phyloP scores from a whole-genome alignment of 1,140 invertebrate genomes.

The Arion vulgaris region DNA sequence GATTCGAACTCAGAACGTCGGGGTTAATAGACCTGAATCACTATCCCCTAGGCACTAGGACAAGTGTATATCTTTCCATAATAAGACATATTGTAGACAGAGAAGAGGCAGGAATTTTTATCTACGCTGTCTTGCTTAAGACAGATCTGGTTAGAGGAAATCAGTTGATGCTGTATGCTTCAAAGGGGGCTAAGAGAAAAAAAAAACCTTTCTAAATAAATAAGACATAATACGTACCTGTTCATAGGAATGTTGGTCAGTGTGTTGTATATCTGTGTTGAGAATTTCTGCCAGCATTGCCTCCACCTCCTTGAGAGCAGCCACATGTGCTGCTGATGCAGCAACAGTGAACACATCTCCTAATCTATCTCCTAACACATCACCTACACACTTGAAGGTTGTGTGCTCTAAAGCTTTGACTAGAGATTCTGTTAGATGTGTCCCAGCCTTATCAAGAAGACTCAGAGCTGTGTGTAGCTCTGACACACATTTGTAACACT shows the following conservation, averaged over 20 bases:
- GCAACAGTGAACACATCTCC: conserved; percentile 52
- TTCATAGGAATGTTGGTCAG: conserved; percentile 34
- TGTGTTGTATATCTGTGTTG: conserved; percentile 38
- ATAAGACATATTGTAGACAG: too few species aligned
- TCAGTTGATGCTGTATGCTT: too few species aligned
- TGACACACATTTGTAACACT: conserved; percentile 47
- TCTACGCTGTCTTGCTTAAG: too few species aligned
- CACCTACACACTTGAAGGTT: conserved; percentile 49
- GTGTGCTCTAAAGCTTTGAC: conserved; percentile 50
- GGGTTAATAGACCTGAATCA: too few species aligned
- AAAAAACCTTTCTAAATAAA: background rate
- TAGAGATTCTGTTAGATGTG: conserved; percentile 54
- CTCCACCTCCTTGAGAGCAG: conserved; percentile 58
- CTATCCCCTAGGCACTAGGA: too few species aligned
- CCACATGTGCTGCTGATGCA: conserved; percentile 45
- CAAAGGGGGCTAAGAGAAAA: too few species aligned
- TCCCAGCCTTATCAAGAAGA: conserved; percentile 61
- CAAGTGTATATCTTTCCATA: too few species aligned
- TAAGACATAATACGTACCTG: conserved; percentile 39
- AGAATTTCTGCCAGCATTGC: conserved; percentile 47
- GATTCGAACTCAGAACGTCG: too few species aligned
- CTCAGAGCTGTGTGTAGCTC: conserved; percentile 53
- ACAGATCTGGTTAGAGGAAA: too few species aligned
- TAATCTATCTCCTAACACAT: conserved; percentile 44
- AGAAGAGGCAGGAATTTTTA: too few species aligned